These are phyloP conservation scores for Ascaphus truei DNA, from an alignment of 2,113 vertebrate species.

Conservation along the genomic window DNA sequence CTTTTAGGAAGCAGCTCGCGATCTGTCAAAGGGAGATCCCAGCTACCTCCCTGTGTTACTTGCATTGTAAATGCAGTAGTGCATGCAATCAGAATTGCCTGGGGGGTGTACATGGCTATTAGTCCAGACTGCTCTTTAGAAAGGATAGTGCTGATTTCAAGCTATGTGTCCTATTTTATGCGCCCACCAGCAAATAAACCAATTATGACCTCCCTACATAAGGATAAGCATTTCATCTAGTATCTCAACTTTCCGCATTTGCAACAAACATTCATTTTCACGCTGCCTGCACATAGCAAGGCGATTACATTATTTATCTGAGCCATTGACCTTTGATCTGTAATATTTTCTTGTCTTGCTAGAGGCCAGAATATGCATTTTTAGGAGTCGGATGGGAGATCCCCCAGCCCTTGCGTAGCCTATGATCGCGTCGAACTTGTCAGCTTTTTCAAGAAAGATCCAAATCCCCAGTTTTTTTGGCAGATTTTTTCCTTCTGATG, in stretches of 20 bases:
- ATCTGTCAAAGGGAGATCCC: conserved; percentile 15
- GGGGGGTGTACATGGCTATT: background rate
- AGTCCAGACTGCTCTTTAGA: background rate
- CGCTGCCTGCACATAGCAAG: no score
- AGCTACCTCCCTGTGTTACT: background rate
- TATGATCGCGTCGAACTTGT: background rate
- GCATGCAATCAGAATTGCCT: background rate
- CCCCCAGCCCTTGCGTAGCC: background rate
- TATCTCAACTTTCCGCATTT: no score
- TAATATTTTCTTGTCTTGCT: background rate
- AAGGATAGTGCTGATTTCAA: background rate
- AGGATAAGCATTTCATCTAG: no score
- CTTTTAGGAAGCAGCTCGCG: background rate
- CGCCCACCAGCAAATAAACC: no score
- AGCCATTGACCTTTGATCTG: background rate
- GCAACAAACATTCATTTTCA: no score
- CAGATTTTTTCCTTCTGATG: background rate
- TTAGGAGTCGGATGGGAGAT: background rate
- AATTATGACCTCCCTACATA: background rate
- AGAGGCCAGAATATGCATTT: no score
- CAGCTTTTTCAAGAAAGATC: background rate
- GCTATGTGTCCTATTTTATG: background rate
- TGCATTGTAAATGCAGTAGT: background rate
- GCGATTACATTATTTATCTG: no score
- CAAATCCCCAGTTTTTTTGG: background rate